phyloP scores from a whole-genome alignment of 2,797 vertebrate species.

The Amblyraja radiata region DNA sequence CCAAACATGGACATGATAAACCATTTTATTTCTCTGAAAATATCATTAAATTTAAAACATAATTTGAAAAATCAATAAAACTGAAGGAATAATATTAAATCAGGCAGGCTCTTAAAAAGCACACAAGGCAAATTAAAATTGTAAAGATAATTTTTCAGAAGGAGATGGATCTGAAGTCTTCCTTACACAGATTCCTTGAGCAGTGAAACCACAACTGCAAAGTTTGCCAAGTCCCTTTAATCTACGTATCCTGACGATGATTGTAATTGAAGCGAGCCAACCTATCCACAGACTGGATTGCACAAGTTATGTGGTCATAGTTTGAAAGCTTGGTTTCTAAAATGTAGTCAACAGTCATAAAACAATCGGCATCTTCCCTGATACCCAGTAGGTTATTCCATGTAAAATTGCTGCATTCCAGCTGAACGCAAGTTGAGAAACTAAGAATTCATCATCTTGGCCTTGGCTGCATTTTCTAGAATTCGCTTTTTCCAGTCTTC shows the following conservation, averaged over 20 bases:
- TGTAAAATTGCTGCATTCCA: neutral
- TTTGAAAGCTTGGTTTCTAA: neutral
- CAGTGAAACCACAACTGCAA: neutral
- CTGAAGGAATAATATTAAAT: neutral
- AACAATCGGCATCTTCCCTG: too few species aligned
- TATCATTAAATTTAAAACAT: neutral
- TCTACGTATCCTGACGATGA: neutral
- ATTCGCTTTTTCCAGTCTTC: slow-evolving; percentile 77
- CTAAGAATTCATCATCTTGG: slow-evolving; percentile 43
- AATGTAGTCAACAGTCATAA: neutral
- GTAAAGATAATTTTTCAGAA: neutral
- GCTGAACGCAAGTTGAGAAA: neutral
- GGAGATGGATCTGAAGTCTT: neutral
- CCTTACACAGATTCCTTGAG: neutral
- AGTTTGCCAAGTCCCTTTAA: neutral
- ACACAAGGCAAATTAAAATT: slow-evolving; percentile 1
- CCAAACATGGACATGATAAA: neutral
- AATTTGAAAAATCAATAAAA: neutral
- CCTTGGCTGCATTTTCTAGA: slow-evolving; percentile 67
- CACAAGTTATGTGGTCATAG: neutral
- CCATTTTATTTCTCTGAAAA: neutral
- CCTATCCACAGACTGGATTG: neutral
- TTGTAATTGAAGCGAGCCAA: neutral
- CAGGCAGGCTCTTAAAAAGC: neutral
- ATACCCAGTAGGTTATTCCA: neutral